Evolutionary conservation across 2,888 invertebrate genomes (phyloP).

Genomic region (Carterocephalus palaemon): DNA sequence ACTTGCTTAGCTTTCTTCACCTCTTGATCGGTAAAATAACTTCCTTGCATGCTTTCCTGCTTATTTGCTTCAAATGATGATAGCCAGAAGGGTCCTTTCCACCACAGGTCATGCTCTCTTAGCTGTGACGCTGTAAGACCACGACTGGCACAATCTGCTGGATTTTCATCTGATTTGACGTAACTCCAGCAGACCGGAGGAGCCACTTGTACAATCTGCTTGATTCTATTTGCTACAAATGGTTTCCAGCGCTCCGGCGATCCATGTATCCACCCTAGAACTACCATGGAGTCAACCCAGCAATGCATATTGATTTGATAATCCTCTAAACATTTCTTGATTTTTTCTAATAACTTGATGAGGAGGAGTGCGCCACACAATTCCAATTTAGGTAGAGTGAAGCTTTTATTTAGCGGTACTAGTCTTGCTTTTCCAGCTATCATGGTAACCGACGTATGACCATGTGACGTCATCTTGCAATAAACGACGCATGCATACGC

Average conservation of each 20-base stretch:
- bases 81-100: neutral
- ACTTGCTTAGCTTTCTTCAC: too few species aligned
- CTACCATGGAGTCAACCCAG: slow-evolving; percentile 25
- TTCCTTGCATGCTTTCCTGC: too few species aligned
- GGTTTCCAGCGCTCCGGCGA: slow-evolving; percentile 27
- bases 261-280: slow-evolving; percentile 27
- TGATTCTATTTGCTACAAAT: too few species aligned
- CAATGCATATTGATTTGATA: slow-evolving; percentile 17
- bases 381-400: too few species aligned
- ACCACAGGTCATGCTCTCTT: slow-evolving; percentile 1
- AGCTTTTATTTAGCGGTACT: too few species aligned
- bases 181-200: slow-evolving; percentile 12
- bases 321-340: slow-evolving; percentile 12
- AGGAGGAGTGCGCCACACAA: too few species aligned
- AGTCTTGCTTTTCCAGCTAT: too few species aligned
- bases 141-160: slow-evolving; percentile 28
- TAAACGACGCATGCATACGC: too few species aligned
- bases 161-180: slow-evolving; percentile 26
- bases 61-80: too few species aligned
- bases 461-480: slow-evolving; percentile 2
- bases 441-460: too few species aligned
- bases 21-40: too few species aligned
- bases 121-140: slow-evolving; percentile 22
- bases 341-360: too few species aligned
- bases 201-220: slow-evolving; percentile 14